Conservation (phyloP, 2,797 vertebrate species). For the Acanthopagrus latus region DNA sequence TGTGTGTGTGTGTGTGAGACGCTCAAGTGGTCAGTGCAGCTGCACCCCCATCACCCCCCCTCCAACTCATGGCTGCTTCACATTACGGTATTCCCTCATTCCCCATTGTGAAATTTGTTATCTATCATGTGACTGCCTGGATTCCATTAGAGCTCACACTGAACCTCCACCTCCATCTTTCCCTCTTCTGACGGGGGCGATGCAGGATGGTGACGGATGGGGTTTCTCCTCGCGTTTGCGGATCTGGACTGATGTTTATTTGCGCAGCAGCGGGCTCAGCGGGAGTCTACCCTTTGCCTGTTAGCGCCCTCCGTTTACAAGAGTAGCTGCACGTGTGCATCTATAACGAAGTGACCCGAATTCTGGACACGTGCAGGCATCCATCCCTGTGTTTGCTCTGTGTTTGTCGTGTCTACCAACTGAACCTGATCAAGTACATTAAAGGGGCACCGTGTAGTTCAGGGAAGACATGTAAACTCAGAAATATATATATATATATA, state of each 20-base stretch:
- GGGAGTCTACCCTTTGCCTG: constrained; percentile 36
- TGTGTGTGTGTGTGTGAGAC: constrained; percentile 19
- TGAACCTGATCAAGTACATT: constrained; percentile 41
- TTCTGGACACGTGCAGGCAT: constrained; percentile 17
- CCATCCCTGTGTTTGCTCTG: constrained; percentile 23
- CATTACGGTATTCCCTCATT: constrained; percentile 76
- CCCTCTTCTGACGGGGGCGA: constrained; percentile 23
- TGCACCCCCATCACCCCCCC: constrained; percentile 28
- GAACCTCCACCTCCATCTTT: constrained; percentile 30
- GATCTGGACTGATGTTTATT: constrained; percentile 58
- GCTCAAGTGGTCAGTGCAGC: constrained; percentile 54
- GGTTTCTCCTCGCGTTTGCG: constrained; percentile 43
- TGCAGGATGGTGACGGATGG: constrained; percentile 52
- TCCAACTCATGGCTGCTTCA: constrained; percentile 67
- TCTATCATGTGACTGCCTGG: constrained; percentile 74
- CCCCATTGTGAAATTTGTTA: constrained; percentile 75
- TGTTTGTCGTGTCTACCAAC: constrained; percentile 7
- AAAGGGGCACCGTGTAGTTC: too few relatives aligned
- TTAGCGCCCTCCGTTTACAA: constrained; percentile 5
- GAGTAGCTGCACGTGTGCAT: constrained; percentile 9
- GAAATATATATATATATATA: too few relatives aligned
- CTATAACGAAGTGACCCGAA: constrained; percentile 7
- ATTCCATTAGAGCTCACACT: constrained; percentile 67
- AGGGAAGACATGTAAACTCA: too few relatives aligned
- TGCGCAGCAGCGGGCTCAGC: constrained; percentile 37